Base-by-base conservation (phyloP, 2,888 invertebrate genomes). In the Nowickia ferox region DNA sequence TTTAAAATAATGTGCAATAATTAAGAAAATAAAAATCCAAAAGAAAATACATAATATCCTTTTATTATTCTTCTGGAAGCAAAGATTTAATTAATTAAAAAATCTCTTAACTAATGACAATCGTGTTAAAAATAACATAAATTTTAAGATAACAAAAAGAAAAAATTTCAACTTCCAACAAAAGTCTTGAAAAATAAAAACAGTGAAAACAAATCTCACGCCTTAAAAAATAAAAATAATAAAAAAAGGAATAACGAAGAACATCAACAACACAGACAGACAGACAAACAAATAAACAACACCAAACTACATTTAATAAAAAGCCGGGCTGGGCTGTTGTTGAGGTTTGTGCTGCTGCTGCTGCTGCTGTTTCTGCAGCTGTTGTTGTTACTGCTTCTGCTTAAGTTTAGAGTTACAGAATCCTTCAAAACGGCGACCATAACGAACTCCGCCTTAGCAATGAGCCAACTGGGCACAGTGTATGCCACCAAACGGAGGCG, bases 401-500 rank as follows among this genome's bases (percentile, higher is more conserved):
- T 53, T 13, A 15, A 9, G 19, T 38, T 74, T 68, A 61, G 57
- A 74, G 22, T 66, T 51, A 44, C 79, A 87, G 80, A 78, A 84
- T 84, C 82, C 77, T 82, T 90, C 92, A 92, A 90, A 88, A 92
- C 92, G 92, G 92, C 92, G 90, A 91, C 92, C 90, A 90, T 91
- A 89, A 91, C 92, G 89, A 92, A 92, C 90, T 91, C 92, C 91
- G 92, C 92, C 90, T 90, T 92, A 90, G 94, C 94, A 91, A 96
- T 96, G 96, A 97, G 97, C 94, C 98, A 98, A 93, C 95, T 98
- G 91, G 97, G 98, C 89, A 98, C 98, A 90, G 98, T 98, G 91
- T 98, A 98, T 93, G 98, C 98, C 90, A 98, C 98, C 90, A 98
- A 98, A 94, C 94, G 98, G 92, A 95, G 98, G 92, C 95, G 98